Evolutionary conservation across 2,888 invertebrate species (phyloP), one percentile per base, ranked within the genome.

Genomic region (Vanessa cardui): DNA sequence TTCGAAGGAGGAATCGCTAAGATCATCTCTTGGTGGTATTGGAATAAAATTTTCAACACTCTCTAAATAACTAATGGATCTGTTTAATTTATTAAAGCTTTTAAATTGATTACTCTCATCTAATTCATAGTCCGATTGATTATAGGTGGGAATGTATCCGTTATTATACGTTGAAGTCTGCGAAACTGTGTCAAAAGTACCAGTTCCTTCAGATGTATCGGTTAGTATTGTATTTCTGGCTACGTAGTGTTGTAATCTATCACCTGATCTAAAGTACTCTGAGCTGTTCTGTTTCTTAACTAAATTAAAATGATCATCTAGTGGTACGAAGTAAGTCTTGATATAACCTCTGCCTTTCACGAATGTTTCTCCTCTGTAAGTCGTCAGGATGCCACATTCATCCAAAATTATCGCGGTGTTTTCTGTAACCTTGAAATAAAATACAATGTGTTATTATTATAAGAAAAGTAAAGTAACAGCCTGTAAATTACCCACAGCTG

Each of bases 281-380:
- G 77, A 75, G 68, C 86, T 83, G 26, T 84, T 77, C 52, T 88
- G 81, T 70, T 88, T 92, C 73, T 84, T 88, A 64, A 94, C 87
- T 62, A 94, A 84, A 74, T 93, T 91, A 73, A 93, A 93, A 66
- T 94, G 85, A 47, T 95, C 94, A 78, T 96, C 95, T 16, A 96
- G 87, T 16, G 94, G 94, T 9, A 96, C 95, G 77, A 95, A 96
- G 82, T 96, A 97, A 5, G 97, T 97, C 73, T 95, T 95, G 20
- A 96, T 94, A 73, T 93, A 90, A 21, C 94, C 93, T 68, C 94
- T 94, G 0, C 97, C 96, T 87, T 96, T 97, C 0, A 97, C 96
- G 75, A 90, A 94, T 0, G 95, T 96, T 75, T 94, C 93, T 1
- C 96, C 96, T 31, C 97, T 93, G 74, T 94, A 94, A 63, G 94